These are phyloP conservation scores for Palloptera scutellata DNA, from an alignment of 2,888 invertebrate species.

Conservation along the genomic window DNA sequence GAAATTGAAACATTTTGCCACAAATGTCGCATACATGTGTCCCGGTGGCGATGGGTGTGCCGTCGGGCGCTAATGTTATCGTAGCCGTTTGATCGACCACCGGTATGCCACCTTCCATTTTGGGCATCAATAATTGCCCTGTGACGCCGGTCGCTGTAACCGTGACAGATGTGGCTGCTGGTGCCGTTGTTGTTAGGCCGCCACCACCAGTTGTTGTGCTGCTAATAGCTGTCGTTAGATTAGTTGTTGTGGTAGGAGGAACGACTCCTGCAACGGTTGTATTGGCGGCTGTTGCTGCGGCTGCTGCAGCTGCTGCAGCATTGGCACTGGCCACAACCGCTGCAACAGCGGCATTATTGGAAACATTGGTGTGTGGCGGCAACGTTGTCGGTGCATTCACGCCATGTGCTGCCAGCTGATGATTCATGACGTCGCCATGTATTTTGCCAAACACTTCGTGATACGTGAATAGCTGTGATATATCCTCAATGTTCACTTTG, in stretches of 20 bases:
- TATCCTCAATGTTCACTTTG: conserved; percentile 84
- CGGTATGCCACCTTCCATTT: conserved; percentile 63
- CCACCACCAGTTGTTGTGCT: conserved; percentile 39
- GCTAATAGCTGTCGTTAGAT: conserved; percentile 38
- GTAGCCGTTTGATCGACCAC: conserved; percentile 66
- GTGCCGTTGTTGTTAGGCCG: conserved; percentile 42
- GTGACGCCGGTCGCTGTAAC: conserved; percentile 35
- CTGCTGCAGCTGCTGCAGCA: conserved; percentile 51
- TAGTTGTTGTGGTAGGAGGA: conserved; percentile 42
- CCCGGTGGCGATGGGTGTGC: conserved; percentile 69
- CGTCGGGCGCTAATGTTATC: conserved; percentile 67
- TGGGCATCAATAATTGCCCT: conserved; percentile 59
- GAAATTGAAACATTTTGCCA: conserved; percentile 86
- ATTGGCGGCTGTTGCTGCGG: conserved; percentile 49
- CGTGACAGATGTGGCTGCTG: conserved; percentile 36
- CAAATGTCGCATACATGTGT: conserved; percentile 83
- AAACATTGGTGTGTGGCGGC: conserved; percentile 46
- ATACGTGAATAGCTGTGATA: conserved; percentile 83
- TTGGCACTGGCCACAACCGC: conserved; percentile 51
- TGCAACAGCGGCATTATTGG: conserved; percentile 53
- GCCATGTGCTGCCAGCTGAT: conserved; percentile 66
- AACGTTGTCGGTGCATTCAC: conserved; percentile 33
- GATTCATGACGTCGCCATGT: conserved; percentile 63
- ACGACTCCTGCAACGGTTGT: conserved; percentile 35
- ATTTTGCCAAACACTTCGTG: conserved; percentile 85